phyloP scores from a whole-genome alignment of 2,113 vertebrate genomes.

The Narcine bancroftii region DNA sequence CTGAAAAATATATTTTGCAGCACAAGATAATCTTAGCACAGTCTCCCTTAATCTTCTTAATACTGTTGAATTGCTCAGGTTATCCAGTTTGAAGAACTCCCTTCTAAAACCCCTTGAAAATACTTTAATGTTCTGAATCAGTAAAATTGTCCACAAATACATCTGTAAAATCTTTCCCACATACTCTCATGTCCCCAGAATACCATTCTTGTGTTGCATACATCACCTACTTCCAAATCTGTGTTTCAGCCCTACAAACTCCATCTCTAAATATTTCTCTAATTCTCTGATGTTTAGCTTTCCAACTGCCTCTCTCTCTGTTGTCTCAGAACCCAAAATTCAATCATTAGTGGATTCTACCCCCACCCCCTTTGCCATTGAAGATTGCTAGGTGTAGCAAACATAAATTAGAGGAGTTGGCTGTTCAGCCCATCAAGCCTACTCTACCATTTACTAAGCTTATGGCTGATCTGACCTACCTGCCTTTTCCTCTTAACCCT shows the following conservation, averaged over 20 bases:
- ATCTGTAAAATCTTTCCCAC: background rate
- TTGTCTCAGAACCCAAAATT: background rate
- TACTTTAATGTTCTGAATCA: background rate
- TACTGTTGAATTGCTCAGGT: background rate
- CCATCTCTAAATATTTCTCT: background rate
- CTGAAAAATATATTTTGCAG: conserved; percentile 48
- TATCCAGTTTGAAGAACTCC: background rate
- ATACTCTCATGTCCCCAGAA: background rate
- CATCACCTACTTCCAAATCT: no score
- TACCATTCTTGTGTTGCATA: background rate
- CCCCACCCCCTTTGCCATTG: no score
- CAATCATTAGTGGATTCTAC: no score
- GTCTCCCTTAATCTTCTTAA: no score
- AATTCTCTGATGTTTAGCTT: background rate
- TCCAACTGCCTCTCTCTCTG: background rate
- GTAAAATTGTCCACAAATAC: background rate
- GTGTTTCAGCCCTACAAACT: no score
- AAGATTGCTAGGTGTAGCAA: no score
- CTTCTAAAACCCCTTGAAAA: background rate
- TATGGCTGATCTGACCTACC: no score
- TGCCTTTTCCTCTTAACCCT: no score
- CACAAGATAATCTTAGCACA: background rate
- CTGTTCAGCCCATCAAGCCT: no score
- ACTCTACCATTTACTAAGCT: no score
- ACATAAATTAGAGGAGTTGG: no score